phyloP scores from a whole-genome alignment of 30 jellyfish, hydroid and myxozoan species.

The Catostylus mosaicus region DNA sequence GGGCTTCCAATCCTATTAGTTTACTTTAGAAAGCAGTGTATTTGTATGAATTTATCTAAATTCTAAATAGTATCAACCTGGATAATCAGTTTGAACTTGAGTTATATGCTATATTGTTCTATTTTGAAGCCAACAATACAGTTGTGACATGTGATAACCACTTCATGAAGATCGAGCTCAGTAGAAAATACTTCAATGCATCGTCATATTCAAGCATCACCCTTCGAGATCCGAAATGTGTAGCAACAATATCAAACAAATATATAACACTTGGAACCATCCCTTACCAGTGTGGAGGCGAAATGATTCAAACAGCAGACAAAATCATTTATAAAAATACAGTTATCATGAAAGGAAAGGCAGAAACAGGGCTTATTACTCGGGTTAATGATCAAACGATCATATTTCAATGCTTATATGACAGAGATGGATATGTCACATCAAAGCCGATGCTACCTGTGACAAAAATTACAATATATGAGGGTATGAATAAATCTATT shows the following conservation, averaged over 20 bases:
- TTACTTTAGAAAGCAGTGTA: too few relatives aligned
- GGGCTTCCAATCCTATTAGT: too few relatives aligned
- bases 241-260: neutral
- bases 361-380: neutral
- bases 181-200: neutral
- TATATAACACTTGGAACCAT: neutral
- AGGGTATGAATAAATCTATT: too few relatives aligned
- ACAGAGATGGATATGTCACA: constrained; percentile 3
- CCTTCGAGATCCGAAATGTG: neutral
- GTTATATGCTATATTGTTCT: too few relatives aligned
- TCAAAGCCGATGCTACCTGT: too few relatives aligned
- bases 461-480: too few relatives aligned
- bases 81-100: too few relatives aligned
- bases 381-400: neutral
- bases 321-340: neutral
- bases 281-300: neutral
- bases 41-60: too few relatives aligned
- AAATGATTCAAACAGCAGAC: neutral
- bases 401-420: neutral
- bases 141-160: too few relatives aligned
- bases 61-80: too few relatives aligned
- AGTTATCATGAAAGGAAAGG: neutral
- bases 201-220: neutral
- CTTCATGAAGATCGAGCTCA: neutral
- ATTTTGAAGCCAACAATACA: too few relatives aligned